These are phyloP conservation scores for Caprella mutica DNA, from an alignment of 2,888 invertebrate genomes.

Conservation along the genomic window DNA sequence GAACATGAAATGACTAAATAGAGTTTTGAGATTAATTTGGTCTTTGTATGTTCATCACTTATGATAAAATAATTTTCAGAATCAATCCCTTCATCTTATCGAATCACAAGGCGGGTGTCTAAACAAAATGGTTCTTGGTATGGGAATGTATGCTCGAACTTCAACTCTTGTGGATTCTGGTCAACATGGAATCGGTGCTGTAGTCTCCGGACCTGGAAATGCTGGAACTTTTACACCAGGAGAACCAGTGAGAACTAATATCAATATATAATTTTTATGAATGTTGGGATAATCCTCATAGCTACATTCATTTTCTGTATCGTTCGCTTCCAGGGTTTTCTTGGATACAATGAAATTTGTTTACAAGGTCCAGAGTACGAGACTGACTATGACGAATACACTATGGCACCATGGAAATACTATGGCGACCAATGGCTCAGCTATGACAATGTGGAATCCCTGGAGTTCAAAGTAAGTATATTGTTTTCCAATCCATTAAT, in stretches of 20 bases:
- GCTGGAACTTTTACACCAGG: slow-evolving; percentile 68
- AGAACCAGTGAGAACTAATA: no score
- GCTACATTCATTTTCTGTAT: no score
- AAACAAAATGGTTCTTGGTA: slow-evolving; percentile 65
- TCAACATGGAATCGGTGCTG: slow-evolving; percentile 45
- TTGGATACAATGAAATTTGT: slow-evolving; percentile 73
- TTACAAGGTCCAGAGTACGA: slow-evolving; percentile 8
- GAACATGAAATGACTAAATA: no score
- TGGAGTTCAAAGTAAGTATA: slow-evolving; percentile 8
- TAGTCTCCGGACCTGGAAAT: slow-evolving; percentile 51
- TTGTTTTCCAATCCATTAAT: no score
- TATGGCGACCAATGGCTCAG: slow-evolving; percentile 1
- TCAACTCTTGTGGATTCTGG: slow-evolving; percentile 47
- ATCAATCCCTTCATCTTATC: slow-evolving; percentile 43
- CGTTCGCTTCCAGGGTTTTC: slow-evolving; percentile 37
- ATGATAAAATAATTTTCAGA: no score
- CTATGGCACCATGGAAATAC: slow-evolving; percentile 7
- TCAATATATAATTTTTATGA: no score
- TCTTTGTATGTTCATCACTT: no score
- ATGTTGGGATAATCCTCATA: no score
- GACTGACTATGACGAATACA: background rate
- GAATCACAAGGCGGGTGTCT: slow-evolving; percentile 59
- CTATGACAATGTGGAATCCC: slow-evolving; percentile 6
- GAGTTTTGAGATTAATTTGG: no score
- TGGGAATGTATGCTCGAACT: slow-evolving; percentile 72